Conservation (phyloP, 2,888 invertebrate genomes). For the Diarsia brunnea region DNA sequence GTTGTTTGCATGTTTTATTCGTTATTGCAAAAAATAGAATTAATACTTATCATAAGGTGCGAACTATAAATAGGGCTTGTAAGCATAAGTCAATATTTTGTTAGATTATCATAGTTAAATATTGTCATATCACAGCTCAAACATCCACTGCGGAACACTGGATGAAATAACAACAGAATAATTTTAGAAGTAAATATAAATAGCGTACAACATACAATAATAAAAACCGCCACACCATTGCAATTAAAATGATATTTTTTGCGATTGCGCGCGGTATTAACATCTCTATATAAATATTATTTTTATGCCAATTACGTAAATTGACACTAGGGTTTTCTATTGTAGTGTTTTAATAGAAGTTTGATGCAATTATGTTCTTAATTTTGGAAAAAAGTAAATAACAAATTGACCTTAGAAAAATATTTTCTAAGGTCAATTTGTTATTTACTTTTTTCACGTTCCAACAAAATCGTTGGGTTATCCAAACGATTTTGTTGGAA, state of each 20-base stretch:
- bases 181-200: slow-evolving; percentile 21
- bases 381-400: neutral
- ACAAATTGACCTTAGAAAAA: neutral
- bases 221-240: slow-evolving; percentile 25
- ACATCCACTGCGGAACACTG: slow-evolving; percentile 1
- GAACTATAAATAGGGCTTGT: slow-evolving; percentile 9
- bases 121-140: slow-evolving; percentile 29
- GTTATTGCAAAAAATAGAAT: neutral
- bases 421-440: too few relatives aligned
- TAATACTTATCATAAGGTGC: slow-evolving; percentile 4
- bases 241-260: slow-evolving; percentile 40
- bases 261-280: slow-evolving; percentile 15
- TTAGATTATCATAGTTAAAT: slow-evolving; percentile 19
- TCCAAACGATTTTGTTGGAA: neutral
- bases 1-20: neutral
- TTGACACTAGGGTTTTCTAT: neutral
- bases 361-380: neutral
- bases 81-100: slow-evolving; percentile 2
- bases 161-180: slow-evolving; percentile 6
- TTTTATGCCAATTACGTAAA: slow-evolving; percentile 20
- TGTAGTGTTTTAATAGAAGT: neutral
- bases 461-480: too few relatives aligned
- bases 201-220: slow-evolving; percentile 18
- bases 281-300: slow-evolving; percentile 17
- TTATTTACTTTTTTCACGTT: too few relatives aligned